Base-by-base conservation (phyloP, 2,888 invertebrate species). In the Hyalella azteca region DNA sequence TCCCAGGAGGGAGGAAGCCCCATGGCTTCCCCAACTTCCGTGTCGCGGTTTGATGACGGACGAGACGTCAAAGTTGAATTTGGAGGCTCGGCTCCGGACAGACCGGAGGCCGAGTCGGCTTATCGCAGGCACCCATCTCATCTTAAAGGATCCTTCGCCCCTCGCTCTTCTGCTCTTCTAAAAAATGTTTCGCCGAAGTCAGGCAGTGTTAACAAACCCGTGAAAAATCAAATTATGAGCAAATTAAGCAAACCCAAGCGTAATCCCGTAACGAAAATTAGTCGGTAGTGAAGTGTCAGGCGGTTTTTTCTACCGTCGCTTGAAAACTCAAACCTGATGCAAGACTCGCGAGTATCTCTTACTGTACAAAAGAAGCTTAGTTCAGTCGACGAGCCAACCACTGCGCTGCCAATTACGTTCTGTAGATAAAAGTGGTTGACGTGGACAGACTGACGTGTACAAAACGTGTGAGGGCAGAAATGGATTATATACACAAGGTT, bases 341-440 rank as follows among this genome's bases (percentile, higher is more conserved):
- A 54, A 54, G 26, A 54, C 54, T 54, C 54, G 54, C 54, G 29
- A 54, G 29, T 54, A 49, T 49, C 49, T 49, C 26, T 54, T 54
- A 54, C 29, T 54, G 54, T 54, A 54, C 54, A 54, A 54, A 54
- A 54, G 54, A 26, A 54, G 54, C 22, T 26, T 54, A 29, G 9
- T n/a, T 49, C 22, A 26, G 29, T 54, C 7, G 54, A 54, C 22
- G 54, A 54, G n/a, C n/a, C n/a, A n/a, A n/a, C n/a, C n/a, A n/a
- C n/a, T n/a, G n/a, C n/a, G n/a, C n/a, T n/a, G n/a, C n/a, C n/a
- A n/a, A n/a, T n/a, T n/a, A n/a, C n/a, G n/a, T n/a, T n/a, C n/a
- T n/a, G n/a, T n/a, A n/a, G n/a, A n/a, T n/a, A n/a, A n/a, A 26
- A 26, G 7, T 49, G 19, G 19, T 22, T 49, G 49, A 49, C n/a